Conservation (phyloP, 2,888 invertebrate species). For the Catocala fraxini region DNA sequence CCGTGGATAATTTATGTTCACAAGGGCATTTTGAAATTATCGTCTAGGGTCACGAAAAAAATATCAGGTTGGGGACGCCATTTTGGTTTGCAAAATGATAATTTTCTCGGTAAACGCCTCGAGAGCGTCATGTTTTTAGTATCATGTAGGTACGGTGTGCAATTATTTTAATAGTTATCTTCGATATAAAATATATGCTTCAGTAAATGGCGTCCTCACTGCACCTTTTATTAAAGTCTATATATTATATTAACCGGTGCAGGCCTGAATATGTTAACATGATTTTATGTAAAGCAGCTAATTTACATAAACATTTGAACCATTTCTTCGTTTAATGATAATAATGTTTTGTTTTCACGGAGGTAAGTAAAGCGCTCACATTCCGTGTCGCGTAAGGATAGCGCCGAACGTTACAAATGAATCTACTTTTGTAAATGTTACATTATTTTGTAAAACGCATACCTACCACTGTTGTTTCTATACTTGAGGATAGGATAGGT, state of each 20-base stretch:
- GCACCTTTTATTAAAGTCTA: conserved; percentile 30
- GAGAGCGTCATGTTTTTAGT: conserved; percentile 61
- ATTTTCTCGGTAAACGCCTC: conserved; percentile 68
- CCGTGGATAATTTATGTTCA: conserved; percentile 75
- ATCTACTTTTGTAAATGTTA: conserved; percentile 6
- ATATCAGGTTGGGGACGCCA: conserved; percentile 63
- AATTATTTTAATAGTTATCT: conserved; percentile 79
- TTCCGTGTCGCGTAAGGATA: conserved; percentile 13
- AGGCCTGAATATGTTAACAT: conserved; percentile 43
- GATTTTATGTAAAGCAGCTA: conserved; percentile 25
- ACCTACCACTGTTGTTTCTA: neutral
- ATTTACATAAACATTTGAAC: conserved; percentile 32
- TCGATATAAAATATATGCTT: conserved; percentile 50
- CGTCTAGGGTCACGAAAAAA: conserved; percentile 63
- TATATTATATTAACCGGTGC: conserved; percentile 30
- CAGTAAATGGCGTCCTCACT: conserved; percentile 24
- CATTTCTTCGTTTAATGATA: conserved; percentile 28
- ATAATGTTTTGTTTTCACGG: conserved; percentile 15
- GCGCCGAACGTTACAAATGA: neutral
- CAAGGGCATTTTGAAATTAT: conserved; percentile 69
- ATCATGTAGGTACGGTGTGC: conserved; percentile 61
- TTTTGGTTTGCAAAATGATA: conserved; percentile 71
- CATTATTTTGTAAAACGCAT: conserved; percentile 3
- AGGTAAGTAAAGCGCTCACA: conserved; percentile 10
- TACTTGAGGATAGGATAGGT: too few species aligned